A percentile compares a stretch with the other conserved stretches of the same genome.
These are phyloP conservation scores for Megalurothrips usitatus DNA, from an alignment of 2,888 invertebrate genomes.

Conservation along the genomic window DNA sequence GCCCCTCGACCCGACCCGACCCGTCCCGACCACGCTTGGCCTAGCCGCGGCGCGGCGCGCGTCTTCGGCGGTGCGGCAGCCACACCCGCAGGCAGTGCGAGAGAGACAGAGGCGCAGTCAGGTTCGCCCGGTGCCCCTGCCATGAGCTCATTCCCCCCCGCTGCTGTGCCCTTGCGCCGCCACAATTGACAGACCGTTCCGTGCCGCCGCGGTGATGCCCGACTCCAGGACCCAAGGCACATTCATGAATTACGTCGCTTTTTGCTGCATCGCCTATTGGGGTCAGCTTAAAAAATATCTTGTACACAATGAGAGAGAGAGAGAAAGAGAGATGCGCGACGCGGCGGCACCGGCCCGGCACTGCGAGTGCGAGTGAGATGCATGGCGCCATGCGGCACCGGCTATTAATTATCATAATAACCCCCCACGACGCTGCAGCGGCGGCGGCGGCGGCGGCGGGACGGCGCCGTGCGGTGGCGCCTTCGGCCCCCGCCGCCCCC, in stretches of 20 bases:
- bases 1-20: background rate
- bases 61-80: background rate
- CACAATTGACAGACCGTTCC: slow-evolving; percentile 8
- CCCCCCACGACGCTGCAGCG: background rate
- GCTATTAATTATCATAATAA: slow-evolving; percentile 24
- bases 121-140: no score
- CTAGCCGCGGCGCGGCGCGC: background rate
- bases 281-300: no score
- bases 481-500: background rate
- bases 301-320: no score
- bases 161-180: background rate
- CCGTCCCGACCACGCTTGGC: no score
- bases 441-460: background rate
- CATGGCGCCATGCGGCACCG: slow-evolving; percentile 1
- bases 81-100: no score
- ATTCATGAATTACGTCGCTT: no score
- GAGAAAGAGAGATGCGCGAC: background rate
- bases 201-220: background rate
- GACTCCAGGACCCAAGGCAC: background rate
- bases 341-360: background rate
- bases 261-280: no score
- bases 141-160: no score
- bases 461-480: background rate
- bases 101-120: no score
- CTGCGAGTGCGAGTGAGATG: background rate